Conservation (phyloP, 2,113 vertebrate species). For the Dendropsophus ebraccatus region DNA sequence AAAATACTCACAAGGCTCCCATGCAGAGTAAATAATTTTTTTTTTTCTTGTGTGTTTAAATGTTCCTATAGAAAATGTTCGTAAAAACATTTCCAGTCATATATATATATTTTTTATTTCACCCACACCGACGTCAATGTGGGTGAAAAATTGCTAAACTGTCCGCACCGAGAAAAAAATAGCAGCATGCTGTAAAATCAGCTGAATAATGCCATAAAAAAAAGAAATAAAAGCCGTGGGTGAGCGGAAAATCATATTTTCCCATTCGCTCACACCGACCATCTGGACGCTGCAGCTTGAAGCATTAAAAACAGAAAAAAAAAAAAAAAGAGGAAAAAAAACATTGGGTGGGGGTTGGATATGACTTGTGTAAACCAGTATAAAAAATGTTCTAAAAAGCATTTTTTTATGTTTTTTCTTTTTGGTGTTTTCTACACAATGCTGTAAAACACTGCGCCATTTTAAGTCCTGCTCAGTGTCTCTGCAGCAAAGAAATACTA, state of each 20-base stretch:
- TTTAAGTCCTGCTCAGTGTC: too few species aligned
- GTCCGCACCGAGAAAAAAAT: neutral
- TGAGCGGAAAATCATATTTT: neutral
- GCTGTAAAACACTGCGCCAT: too few species aligned
- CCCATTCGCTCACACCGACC: neutral
- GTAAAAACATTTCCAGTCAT: too few species aligned
- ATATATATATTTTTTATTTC: too few species aligned
- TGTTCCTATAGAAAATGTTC: too few species aligned
- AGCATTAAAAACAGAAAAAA: neutral
- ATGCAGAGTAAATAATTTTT: too few species aligned
- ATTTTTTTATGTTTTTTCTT: too few species aligned
- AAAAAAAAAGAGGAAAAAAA: neutral
- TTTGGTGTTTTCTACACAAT: too few species aligned
- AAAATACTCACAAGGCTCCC: too few species aligned
- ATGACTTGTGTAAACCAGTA: neutral
- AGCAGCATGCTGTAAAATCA: neutral
- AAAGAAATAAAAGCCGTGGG: neutral
- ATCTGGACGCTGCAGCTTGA: neutral
- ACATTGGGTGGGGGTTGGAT: too few species aligned
- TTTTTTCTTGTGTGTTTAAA: too few species aligned
- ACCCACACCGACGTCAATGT: neutral
- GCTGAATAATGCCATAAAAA: neutral
- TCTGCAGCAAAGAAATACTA: too few species aligned
- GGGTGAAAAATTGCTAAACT: neutral
- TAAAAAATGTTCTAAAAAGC: neutral